A percentile compares a stretch with the other conserved stretches of the same genome.
phyloP scores from a whole-genome alignment of 2,888 invertebrate genomes.

The Scelioninae gen. 1 region DNA sequence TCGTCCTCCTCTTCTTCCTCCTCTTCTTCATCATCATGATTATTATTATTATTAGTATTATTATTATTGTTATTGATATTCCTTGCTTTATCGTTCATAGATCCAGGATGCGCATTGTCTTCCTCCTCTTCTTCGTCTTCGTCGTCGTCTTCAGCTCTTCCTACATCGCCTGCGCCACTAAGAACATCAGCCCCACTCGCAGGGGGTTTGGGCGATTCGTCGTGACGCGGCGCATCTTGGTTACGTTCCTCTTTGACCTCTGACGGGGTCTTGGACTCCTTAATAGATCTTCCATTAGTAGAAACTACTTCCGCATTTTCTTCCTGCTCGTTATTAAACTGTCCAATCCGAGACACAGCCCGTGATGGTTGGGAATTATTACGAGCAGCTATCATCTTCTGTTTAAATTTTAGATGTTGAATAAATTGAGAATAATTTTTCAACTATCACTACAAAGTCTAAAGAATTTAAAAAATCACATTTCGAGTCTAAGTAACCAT shows the following conservation, averaged over 20 bases:
- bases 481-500: conserved; percentile 37
- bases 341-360: conserved; percentile 77
- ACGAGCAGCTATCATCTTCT: conserved; percentile 78
- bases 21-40: too few species aligned
- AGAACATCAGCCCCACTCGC: conserved; percentile 79
- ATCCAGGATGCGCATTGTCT: conserved; percentile 49
- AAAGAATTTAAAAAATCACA: conserved; percentile 35
- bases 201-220: conserved; percentile 80
- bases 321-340: conserved; percentile 75
- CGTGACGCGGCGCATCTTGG: conserved; percentile 84
- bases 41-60: too few species aligned
- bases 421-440: background rate
- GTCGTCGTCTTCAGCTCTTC: conserved; percentile 69
- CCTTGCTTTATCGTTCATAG: conserved; percentile 63
- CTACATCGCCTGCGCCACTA: conserved; percentile 74
- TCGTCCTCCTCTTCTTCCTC: conserved; percentile 66
- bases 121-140: conserved; percentile 73
- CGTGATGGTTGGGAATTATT: conserved; percentile 76
- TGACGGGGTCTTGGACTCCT: conserved; percentile 73
- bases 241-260: conserved; percentile 84
- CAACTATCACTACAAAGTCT: conserved; percentile 37
- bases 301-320: conserved; percentile 80
- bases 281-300: conserved; percentile 82
- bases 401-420: background rate
- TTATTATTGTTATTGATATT: conserved; percentile 57